Conservation (phyloP, 2,113 vertebrate genomes). For the Halcyon senegalensis region DNA sequence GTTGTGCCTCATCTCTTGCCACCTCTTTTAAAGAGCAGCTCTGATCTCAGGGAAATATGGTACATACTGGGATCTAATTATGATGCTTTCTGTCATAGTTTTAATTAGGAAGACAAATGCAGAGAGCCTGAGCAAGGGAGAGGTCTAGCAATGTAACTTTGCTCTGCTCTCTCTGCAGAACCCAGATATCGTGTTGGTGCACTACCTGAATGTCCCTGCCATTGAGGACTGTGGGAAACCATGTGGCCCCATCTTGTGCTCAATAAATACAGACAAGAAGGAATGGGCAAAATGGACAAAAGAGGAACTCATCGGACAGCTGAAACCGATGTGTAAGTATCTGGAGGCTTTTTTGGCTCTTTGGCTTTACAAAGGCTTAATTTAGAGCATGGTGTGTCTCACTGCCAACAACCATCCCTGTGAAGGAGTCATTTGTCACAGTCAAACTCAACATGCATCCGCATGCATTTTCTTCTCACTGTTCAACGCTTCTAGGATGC, state of each 20-base stretch:
- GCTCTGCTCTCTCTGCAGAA: constrained; percentile 80
- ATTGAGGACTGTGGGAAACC: constrained; percentile 99
- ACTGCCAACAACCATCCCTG: rapidly evolving
- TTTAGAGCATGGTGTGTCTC: neutral
- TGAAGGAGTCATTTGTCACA: neutral
- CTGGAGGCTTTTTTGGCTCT: neutral
- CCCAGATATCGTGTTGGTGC: constrained; percentile 97
- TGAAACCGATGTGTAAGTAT: constrained; percentile 99
- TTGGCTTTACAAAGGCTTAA: neutral
- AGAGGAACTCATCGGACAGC: constrained; percentile 97
- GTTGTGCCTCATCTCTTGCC: rapidly evolving
- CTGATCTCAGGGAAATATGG: rapidly evolving
- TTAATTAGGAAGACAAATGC: neutral
- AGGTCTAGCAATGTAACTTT: neutral
- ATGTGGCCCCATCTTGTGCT: constrained; percentile 97
- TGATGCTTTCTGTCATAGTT: neutral
- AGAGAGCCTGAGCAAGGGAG: neutral
- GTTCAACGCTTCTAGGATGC: neutral
- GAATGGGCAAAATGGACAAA: constrained; percentile 99
- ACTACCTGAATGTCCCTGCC: constrained; percentile 98
- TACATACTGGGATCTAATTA: neutral
- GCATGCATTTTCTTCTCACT: neutral
- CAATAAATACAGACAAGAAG: constrained; percentile 99
- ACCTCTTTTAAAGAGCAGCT: neutral
- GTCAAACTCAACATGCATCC: neutral